Conservation (phyloP, 2,113 vertebrate species). For the Dascyllus trimaculatus region DNA sequence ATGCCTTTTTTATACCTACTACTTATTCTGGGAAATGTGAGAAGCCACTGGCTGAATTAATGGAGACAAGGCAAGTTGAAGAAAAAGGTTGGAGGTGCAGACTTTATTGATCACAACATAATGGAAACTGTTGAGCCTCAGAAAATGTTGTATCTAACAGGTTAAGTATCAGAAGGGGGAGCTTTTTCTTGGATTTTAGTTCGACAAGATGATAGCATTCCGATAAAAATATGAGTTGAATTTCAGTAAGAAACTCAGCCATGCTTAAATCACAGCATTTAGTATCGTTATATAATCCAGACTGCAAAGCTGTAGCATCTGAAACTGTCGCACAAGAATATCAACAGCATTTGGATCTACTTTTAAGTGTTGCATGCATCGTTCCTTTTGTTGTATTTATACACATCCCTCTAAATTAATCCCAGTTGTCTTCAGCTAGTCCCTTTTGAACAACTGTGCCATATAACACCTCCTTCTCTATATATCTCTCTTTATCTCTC, state of each 20-base stretch:
- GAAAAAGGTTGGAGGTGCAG: not conserved
- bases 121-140: not conserved
- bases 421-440: constrained; percentile 23
- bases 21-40: not conserved
- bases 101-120: not conserved
- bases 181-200: too few species aligned
- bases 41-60: not conserved
- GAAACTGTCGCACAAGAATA: not conserved
- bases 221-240: too few species aligned
- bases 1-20: too few species aligned
- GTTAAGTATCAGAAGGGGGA: not conserved
- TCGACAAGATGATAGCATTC: too few species aligned
- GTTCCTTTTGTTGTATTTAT: constrained; percentile 19
- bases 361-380: not conserved
- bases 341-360: not conserved
- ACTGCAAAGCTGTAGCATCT: not conserved
- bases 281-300: not conserved
- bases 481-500: constrained; percentile 25
- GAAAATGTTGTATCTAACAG: not conserved
- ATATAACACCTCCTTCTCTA: constrained; percentile 13
- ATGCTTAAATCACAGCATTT: not conserved
- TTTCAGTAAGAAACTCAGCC: too few species aligned
- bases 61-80: too few species aligned
- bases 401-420: constrained; percentile 36
- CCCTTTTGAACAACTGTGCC: constrained; percentile 15